Conservation (phyloP, 2,113 vertebrate genomes). For the Scophthalmus maximus region DNA sequence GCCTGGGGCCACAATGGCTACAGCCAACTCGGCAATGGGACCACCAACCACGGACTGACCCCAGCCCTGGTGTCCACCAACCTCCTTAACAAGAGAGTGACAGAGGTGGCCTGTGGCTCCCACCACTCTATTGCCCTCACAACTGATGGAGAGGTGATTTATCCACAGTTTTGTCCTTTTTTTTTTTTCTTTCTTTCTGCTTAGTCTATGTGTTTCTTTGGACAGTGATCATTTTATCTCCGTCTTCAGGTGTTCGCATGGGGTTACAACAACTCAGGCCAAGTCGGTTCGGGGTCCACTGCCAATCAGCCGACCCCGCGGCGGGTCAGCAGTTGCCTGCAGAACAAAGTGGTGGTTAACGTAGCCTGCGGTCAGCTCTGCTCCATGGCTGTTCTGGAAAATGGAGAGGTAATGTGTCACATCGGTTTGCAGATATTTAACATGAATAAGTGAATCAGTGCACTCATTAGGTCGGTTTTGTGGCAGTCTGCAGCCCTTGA, state of each 20-base stretch:
- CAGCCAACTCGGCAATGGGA: conserved; percentile 95
- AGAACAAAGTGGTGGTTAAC: conserved; percentile 92
- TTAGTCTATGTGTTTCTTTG: not conserved
- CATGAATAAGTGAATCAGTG: not conserved
- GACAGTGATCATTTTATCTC: not conserved
- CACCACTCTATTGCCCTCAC: conserved; percentile 96
- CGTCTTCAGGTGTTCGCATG: conserved; percentile 91
- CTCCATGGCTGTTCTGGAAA: conserved; percentile 96
- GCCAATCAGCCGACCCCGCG: conserved; percentile 96
- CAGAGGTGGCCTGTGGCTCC: conserved; percentile 95
- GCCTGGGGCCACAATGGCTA: conserved; percentile 99
- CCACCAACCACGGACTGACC: conserved; percentile 89
- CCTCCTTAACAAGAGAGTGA: conserved; percentile 92
- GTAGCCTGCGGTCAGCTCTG: conserved; percentile 98
- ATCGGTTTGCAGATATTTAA: not conserved
- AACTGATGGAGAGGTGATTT: conserved; percentile 92
- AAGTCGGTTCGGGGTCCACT: conserved; percentile 97
- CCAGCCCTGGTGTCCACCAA: conserved; percentile 96
- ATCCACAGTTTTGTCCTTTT: not conserved
- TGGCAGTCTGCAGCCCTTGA: not conserved
- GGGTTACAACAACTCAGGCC: conserved; percentile 99
- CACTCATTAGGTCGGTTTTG: not conserved
- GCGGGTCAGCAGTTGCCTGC: conserved; percentile 93
- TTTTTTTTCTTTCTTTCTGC: not conserved
- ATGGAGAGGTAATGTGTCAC: conserved; percentile 88